phyloP scores from a whole-genome alignment of 2,888 invertebrate species.

The Coleophora flavipennella region DNA sequence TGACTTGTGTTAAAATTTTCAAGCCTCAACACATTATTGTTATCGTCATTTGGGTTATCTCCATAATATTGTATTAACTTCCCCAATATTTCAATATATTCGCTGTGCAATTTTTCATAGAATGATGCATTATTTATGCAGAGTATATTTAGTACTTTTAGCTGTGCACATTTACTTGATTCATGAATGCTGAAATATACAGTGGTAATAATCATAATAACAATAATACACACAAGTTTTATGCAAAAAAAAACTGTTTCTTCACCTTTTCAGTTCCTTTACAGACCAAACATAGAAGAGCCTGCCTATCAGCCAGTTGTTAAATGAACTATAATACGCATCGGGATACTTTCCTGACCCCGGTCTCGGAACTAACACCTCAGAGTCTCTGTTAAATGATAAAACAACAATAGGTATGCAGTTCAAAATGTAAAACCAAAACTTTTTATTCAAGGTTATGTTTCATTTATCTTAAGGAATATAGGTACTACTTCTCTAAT shows the following conservation, averaged over 20 bases:
- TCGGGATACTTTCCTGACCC: constrained; percentile 55
- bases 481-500: too few relatives aligned
- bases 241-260: constrained; percentile 5
- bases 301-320: constrained; percentile 78
- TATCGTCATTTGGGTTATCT: constrained; percentile 20
- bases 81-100: constrained; percentile 58
- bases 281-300: constrained; percentile 76
- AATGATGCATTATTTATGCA: constrained; percentile 63
- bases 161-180: constrained; percentile 68
- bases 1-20: constrained; percentile 59
- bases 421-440: too few relatives aligned
- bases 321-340: constrained; percentile 68
- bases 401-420: too few relatives aligned
- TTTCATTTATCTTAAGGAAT: neutral
- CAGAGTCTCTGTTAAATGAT: constrained; percentile 56
- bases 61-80: constrained; percentile 56
- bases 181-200: constrained; percentile 57
- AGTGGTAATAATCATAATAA: neutral
- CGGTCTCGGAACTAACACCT: constrained; percentile 65
- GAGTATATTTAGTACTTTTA: constrained; percentile 68
- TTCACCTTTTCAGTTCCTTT: constrained; percentile 61
- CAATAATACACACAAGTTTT: constrained; percentile 6
- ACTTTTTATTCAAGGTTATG: constrained; percentile 1
- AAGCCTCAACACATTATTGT: constrained; percentile 27
- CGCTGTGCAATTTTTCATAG: constrained; percentile 55